A percentile compares a stretch with the other conserved stretches of the same genome.
Conservation (phyloP, 2,888 invertebrate genomes). For the Orthonevra nobilis region DNA sequence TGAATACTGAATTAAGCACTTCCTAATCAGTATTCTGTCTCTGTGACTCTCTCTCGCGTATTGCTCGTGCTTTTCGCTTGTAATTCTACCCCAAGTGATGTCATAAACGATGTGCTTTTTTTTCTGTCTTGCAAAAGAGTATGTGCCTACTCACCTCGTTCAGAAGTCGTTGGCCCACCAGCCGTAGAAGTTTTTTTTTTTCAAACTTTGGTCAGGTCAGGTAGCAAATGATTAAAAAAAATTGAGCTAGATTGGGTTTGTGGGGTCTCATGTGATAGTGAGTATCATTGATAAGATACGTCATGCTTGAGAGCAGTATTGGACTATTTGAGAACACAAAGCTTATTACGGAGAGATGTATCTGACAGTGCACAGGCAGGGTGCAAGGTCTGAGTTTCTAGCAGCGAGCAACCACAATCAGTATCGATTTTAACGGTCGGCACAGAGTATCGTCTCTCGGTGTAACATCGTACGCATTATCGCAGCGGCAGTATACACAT, state of each 20-base stretch:
- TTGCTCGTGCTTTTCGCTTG: neutral
- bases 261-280: too few relatives aligned
- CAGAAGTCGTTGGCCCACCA: conserved; percentile 53
- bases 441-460: conserved; percentile 50
- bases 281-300: conserved; percentile 48
- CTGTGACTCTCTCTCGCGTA: neutral
- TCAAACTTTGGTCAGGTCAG: conserved; percentile 68
- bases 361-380: conserved; percentile 13
- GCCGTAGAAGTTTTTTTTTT: conserved; percentile 21
- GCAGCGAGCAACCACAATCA: conserved; percentile 49
- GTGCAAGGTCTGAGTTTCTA: neutral
- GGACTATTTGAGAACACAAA: conserved; percentile 9
- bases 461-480: conserved; percentile 12
- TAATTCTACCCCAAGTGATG: conserved; percentile 10
- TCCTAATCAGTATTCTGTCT: conserved; percentile 13
- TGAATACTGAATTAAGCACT: conserved; percentile 6
- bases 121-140: conserved; percentile 1
- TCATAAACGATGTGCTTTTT: conserved; percentile 31
- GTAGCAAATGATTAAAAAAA: conserved; percentile 51
- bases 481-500: conserved; percentile 16
- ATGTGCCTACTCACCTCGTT: too few relatives aligned
- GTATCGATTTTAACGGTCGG: conserved; percentile 63
- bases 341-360: conserved; percentile 33
- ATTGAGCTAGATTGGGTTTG: too few relatives aligned
- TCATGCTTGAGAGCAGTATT: conserved; percentile 7